Evolutionary conservation across 2,888 invertebrate genomes (phyloP).

Genomic region (Macroteleia sp.): DNA sequence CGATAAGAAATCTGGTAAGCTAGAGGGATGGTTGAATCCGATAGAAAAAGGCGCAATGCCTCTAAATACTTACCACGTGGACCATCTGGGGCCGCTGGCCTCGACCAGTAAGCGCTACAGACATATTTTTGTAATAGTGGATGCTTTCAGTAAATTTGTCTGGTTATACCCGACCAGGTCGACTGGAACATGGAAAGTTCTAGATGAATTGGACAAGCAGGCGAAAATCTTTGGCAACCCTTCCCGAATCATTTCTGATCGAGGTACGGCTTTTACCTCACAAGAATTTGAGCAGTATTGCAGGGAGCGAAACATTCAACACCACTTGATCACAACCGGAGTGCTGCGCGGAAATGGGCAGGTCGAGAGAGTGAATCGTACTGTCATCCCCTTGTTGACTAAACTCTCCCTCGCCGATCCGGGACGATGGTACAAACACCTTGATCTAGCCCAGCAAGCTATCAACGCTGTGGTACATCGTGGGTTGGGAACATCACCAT

Average conservation of each 20-base stretch:
- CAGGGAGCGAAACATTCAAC: constrained; percentile 17
- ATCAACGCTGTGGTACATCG: background rate
- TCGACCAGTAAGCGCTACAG: constrained; percentile 2
- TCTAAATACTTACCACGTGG: constrained; percentile 2
- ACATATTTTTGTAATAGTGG: constrained; percentile 7
- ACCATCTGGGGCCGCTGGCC: constrained; percentile 3
- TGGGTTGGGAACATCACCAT: background rate
- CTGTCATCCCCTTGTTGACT: background rate
- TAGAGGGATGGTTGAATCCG: background rate
- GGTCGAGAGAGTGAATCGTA: background rate
- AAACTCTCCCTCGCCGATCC: constrained; percentile 14
- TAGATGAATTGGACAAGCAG: constrained; percentile 28
- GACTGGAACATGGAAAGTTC: constrained; percentile 12
- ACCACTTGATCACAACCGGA: constrained; percentile 11
- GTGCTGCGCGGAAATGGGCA: background rate
- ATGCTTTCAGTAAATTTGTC: constrained; percentile 5
- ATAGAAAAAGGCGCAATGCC: constrained; percentile 4
- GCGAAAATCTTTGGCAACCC: constrained; percentile 42
- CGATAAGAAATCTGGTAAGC: constrained; percentile 15
- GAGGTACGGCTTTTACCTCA: constrained; percentile 44
- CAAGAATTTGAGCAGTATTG: constrained; percentile 31
- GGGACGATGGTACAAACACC: constrained; percentile 15
- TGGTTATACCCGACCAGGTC: constrained; percentile 1
- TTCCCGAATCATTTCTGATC: constrained; percentile 28
- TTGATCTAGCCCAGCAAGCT: background rate